These are phyloP conservation scores for Ypsolopha scabrella DNA, from an alignment of 2,888 invertebrate genomes.

Conservation along the genomic window DNA sequence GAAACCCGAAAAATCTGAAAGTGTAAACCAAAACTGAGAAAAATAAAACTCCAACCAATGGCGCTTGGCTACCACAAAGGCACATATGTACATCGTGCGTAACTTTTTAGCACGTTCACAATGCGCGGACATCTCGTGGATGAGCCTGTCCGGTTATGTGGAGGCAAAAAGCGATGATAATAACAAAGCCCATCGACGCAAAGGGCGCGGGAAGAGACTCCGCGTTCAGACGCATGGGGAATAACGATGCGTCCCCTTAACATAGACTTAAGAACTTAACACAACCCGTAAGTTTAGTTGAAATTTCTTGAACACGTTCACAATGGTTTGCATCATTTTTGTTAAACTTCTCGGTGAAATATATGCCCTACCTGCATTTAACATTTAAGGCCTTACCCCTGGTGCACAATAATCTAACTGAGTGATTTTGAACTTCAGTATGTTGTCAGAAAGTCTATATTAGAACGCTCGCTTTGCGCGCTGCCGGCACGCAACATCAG, in stretches of 20 bases:
- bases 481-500: no score
- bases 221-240: conserved; percentile 42
- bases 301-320: no score
- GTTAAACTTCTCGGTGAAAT: no score
- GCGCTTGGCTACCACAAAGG: conserved; percentile 1
- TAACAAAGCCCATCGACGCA: conserved; percentile 55
- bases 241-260: conserved; percentile 35
- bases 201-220: conserved; percentile 52
- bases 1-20: conserved; percentile 13
- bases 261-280: neutral
- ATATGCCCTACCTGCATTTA: no score
- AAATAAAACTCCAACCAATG: neutral
- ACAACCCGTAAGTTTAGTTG: no score
- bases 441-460: no score
- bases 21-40: neutral
- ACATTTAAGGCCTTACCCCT: no score
- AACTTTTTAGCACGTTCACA: conserved; percentile 18
- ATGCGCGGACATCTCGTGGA: conserved; percentile 30
- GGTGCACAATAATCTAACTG: no score
- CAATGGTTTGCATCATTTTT: no score
- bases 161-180: conserved; percentile 65
- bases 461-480: no score
- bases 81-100: conserved; percentile 20
- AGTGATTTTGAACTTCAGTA: no score
- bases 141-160: conserved; percentile 47